These are phyloP conservation scores for Oreocharis arfaki DNA, from an alignment of 2,113 vertebrate species.

Conservation along the genomic window DNA sequence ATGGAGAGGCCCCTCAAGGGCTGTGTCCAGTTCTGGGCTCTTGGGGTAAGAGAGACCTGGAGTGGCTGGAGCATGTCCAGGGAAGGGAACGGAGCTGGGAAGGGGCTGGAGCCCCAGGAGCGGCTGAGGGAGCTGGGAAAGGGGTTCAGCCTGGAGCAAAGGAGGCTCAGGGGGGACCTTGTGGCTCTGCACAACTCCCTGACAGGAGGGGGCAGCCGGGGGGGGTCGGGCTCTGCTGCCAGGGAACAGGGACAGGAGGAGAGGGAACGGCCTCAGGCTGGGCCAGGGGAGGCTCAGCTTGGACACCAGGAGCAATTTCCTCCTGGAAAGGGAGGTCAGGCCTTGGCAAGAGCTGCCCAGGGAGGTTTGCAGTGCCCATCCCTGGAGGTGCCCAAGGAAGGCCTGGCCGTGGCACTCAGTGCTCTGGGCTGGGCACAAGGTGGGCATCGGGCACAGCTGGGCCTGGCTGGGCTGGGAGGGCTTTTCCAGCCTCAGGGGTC, in stretches of 20 bases:
- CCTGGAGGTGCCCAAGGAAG: neutral
- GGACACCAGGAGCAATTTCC: neutral
- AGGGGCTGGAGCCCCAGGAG: neutral
- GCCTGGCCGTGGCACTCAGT: neutral
- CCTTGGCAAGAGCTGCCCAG: neutral
- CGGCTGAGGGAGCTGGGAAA: neutral
- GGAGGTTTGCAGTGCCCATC: neutral
- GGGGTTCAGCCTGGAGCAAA: neutral
- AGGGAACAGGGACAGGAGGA: neutral
- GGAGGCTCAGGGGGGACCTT: neutral
- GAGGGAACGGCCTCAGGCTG: neutral
- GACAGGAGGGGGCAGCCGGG: neutral
- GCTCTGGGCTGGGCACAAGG: neutral
- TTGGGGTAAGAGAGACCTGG: neutral
- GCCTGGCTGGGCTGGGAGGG: neutral
- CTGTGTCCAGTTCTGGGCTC: neutral
- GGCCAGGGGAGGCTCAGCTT: neutral
- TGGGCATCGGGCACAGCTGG: neutral
- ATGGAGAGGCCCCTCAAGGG: accelerated
- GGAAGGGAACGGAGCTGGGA: neutral
- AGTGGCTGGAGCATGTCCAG: neutral
- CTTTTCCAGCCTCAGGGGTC: neutral
- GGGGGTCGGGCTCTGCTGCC: neutral
- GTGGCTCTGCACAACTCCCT: neutral
- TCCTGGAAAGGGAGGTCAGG: neutral